phyloP scores from a whole-genome alignment of 2,797 vertebrate species.

The Melopsittacus undulatus region DNA sequence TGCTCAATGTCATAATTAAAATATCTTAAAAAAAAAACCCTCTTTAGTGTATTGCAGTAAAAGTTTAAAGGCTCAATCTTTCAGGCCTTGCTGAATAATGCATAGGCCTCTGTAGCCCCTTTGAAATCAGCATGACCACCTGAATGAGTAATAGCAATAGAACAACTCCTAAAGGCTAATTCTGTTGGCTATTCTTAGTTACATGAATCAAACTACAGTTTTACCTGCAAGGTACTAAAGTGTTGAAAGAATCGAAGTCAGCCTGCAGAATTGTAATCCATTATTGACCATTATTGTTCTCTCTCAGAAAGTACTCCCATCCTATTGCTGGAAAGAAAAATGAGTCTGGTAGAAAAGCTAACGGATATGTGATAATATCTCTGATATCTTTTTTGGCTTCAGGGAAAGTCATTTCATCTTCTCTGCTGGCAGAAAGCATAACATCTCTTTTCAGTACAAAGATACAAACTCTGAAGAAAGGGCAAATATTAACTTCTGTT shows the following conservation, averaged over 20 bases:
- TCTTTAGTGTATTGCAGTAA: background rate
- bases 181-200: slow-evolving; percentile 13
- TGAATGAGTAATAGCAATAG: slow-evolving; percentile 6
- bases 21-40: background rate
- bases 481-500: slow-evolving; percentile 3
- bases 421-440: background rate
- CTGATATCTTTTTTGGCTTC: slow-evolving; percentile 55
- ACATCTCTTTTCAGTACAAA: slow-evolving; percentile 39
- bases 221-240: background rate
- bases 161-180: background rate
- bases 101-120: background rate
- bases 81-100: slow-evolving; percentile 5
- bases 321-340: slow-evolving; percentile 55
- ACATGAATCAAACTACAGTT: background rate
- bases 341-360: slow-evolving; percentile 37
- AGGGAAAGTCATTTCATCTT: slow-evolving; percentile 67
- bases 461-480: slow-evolving; percentile 52
- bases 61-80: slow-evolving; percentile 28
- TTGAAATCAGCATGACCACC: slow-evolving; percentile 12
- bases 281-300: slow-evolving; percentile 44
- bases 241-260: slow-evolving; percentile 3
- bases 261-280: background rate
- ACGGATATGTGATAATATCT: slow-evolving; percentile 49
- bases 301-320: slow-evolving; percentile 37
- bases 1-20: background rate